Evolutionary conservation across 2,797 vertebrate species (phyloP).

Genomic region (Acestrorhynchus altus): DNA sequence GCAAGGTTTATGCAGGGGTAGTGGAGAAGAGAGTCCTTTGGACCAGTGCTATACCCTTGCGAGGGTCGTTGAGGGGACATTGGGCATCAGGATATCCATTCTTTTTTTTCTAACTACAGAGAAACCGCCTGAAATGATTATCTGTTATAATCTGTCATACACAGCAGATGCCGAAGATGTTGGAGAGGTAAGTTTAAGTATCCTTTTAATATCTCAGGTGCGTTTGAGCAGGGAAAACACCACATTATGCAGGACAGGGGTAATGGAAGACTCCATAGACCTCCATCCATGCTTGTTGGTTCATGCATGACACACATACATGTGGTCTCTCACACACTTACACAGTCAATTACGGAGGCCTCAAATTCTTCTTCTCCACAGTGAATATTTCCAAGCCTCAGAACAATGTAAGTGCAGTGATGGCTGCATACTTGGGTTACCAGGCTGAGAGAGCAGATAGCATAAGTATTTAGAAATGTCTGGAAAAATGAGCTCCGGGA

Average conservation of each 20-base stretch:
- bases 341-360: conserved; percentile 51
- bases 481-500: conserved; percentile 56
- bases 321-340: conserved; percentile 30
- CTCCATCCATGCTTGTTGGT: background rate
- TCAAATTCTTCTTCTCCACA: conserved; percentile 60
- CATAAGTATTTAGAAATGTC: conserved; percentile 57
- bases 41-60: too few species aligned
- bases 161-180: background rate
- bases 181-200: too few species aligned
- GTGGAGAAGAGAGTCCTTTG: too few species aligned
- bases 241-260: background rate
- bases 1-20: too few species aligned
- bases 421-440: conserved; percentile 56
- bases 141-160: background rate
- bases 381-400: conserved; percentile 55
- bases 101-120: background rate
- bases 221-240: background rate
- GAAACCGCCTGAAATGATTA: background rate
- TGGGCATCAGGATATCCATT: background rate
- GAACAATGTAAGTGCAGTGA: conserved; percentile 65
- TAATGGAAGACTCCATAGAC: background rate
- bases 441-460: conserved; percentile 55
- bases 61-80: too few species aligned
- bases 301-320: conserved; percentile 17
- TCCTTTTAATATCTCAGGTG: too few species aligned